A percentile compares a stretch with the other conserved stretches of the same genome.
Conservation (phyloP, 2,113 vertebrate genomes). For the Romanogobio albipinnatus region DNA sequence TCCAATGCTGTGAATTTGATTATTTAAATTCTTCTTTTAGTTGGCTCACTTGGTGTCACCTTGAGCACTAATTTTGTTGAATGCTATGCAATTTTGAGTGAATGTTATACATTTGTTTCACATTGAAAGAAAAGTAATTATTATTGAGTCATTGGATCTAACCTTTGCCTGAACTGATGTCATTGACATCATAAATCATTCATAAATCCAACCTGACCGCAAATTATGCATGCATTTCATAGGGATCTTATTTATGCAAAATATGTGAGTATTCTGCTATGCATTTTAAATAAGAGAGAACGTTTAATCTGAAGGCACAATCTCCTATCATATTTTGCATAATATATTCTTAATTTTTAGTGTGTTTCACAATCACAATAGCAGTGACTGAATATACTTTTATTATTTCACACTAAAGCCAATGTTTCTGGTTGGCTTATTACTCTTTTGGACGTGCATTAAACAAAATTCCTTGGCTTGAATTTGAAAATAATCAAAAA, state of each 20-base stretch:
- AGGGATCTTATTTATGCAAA: slow-evolving; percentile 12
- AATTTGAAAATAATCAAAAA: background rate
- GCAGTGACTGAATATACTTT: background rate
- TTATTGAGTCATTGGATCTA: background rate
- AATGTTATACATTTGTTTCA: slow-evolving; percentile 3
- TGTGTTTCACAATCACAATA: background rate
- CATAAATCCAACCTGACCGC: background rate
- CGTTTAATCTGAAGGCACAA: background rate
- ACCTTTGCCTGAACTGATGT: background rate
- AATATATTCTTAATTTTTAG: background rate
- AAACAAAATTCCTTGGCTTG: background rate
- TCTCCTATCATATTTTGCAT: background rate
- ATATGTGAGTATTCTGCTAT: background rate
- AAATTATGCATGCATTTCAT: background rate
- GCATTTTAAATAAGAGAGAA: slow-evolving; percentile 2
- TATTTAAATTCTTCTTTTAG: background rate
- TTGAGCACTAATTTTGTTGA: background rate
- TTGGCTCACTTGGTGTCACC: background rate
- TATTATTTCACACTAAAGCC: background rate
- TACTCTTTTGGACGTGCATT: background rate
- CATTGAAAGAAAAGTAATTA: background rate
- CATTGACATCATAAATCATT: slow-evolving; percentile 16
- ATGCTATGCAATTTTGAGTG: background rate
- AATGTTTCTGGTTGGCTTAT: background rate
- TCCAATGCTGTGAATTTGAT: background rate